These are phyloP conservation scores for Sisor rabdophorus DNA, from an alignment of 2,113 vertebrate genomes.

Conservation along the genomic window DNA sequence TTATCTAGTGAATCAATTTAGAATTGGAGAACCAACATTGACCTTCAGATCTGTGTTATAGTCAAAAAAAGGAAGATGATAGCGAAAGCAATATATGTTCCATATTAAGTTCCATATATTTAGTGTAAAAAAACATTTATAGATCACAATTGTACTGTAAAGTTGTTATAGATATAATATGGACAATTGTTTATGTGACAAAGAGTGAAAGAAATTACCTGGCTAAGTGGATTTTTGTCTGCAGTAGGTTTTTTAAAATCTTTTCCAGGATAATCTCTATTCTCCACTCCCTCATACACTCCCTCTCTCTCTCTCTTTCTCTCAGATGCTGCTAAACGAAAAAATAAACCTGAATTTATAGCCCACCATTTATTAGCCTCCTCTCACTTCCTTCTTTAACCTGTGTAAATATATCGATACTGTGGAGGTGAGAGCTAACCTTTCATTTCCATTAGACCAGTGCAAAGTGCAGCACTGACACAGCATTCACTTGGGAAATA, in stretches of 20 bases:
- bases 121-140: background rate
- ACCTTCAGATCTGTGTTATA: conserved; percentile 10
- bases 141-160: background rate
- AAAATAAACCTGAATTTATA: conserved; percentile 58
- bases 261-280: conserved; percentile 22
- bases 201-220: conserved; percentile 55
- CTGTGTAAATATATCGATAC: conserved; percentile 71
- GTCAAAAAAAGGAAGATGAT: background rate
- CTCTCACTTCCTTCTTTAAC: conserved; percentile 39
- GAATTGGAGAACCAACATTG: conserved; percentile 41
- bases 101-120: background rate
- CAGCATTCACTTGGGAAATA: conserved; percentile 17
- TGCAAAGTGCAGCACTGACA: conserved; percentile 65
- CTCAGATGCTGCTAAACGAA: conserved; percentile 38
- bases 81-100: background rate
- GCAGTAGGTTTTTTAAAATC: background rate
- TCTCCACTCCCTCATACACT: conserved; percentile 15
- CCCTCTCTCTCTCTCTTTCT: background rate
- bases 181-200: background rate
- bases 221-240: conserved; percentile 35
- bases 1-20: conserved; percentile 59
- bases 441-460: conserved; percentile 61
- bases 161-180: conserved; percentile 6
- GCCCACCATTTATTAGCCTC: conserved; percentile 56
- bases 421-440: conserved; percentile 62